Evolutionary conservation across 2,113 vertebrate genomes (phyloP).

Genomic region (Thalassoma bifasciatum): DNA sequence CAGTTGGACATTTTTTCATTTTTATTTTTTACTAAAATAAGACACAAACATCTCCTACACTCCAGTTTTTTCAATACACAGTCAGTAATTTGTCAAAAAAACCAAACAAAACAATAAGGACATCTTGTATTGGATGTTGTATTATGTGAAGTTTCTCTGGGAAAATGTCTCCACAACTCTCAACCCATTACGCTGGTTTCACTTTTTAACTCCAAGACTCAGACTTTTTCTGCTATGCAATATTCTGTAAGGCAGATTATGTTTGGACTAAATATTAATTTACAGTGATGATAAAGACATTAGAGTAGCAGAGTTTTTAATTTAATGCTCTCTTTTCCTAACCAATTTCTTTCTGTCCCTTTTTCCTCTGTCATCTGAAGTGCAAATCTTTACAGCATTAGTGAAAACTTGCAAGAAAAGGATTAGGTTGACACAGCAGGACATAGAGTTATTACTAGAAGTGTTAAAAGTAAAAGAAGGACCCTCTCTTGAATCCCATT

Average conservation of each 20-base stretch:
- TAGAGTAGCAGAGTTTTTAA: constrained; percentile 59
- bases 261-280: constrained; percentile 66
- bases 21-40: too few species aligned
- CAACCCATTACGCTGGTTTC: constrained; percentile 68
- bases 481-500: too few species aligned
- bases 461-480: background rate
- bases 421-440: background rate
- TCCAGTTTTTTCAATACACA: too few species aligned
- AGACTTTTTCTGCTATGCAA: constrained; percentile 17
- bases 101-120: too few species aligned
- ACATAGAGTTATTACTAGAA: background rate
- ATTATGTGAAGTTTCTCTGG: constrained; percentile 43
- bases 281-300: constrained; percentile 62
- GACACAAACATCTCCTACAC: too few species aligned
- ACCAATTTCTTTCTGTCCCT: constrained; percentile 18
- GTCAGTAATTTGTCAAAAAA: too few species aligned
- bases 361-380: constrained; percentile 23
- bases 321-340: constrained; percentile 26
- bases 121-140: too few species aligned
- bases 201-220: background rate
- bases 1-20: too few species aligned
- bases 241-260: constrained; percentile 40
- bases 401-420: constrained; percentile 6
- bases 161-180: constrained; percentile 72
- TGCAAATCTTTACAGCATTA: constrained; percentile 17